Evolutionary conservation across 1,140 invertebrate genomes (phyloP), one percentile per base, ranked within the genome.

Genomic region (Andrena cerasifolii): DNA sequence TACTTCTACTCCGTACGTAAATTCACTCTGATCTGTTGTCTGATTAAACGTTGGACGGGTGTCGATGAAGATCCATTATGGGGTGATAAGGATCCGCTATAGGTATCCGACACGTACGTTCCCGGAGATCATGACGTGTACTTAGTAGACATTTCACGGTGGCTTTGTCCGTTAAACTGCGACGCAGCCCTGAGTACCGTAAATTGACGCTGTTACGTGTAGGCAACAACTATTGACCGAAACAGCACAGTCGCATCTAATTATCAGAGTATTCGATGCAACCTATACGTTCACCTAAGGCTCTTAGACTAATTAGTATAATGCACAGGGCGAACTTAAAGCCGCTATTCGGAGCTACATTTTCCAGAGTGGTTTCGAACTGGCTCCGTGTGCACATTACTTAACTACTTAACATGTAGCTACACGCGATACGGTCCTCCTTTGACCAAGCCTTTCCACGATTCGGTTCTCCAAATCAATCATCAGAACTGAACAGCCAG

Each of bases 291-390:
- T 54, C 61, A n/a, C 14, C 8, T 12, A 10, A 3, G 3, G 24
- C 71, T 74, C 47, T 74, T 43, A 66, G 61, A 31, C 61, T 74
- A 74, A 65, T 65, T 74, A 66, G 59, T 26, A 26, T 54, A 66
- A 66, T 54, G 71, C 28, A 74, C 14, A 12, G 14, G 49, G 2
- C 16, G 24, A 65, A 54, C 26, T 74, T 53, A 43, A 54, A 74
- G 18, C 47, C 10, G 49, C n/a, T 21, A 43, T 54, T 18, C 24
- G 33, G 33, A n/a, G 18, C 18, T 7, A 40, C 24, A 33, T 65
- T 66, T 65, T 16, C 6, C 21, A 12, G 47, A 54, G 45, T 49
- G 33, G 70, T 26, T 62, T 62, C 31, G 7, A 40, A 7, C 21
- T 65, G 18, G 45, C 51, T 36, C 6, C 47, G 47, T 43, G n/a